phyloP scores from a whole-genome alignment of 2,797 vertebrate genomes.

The Sebastes nivosus region DNA sequence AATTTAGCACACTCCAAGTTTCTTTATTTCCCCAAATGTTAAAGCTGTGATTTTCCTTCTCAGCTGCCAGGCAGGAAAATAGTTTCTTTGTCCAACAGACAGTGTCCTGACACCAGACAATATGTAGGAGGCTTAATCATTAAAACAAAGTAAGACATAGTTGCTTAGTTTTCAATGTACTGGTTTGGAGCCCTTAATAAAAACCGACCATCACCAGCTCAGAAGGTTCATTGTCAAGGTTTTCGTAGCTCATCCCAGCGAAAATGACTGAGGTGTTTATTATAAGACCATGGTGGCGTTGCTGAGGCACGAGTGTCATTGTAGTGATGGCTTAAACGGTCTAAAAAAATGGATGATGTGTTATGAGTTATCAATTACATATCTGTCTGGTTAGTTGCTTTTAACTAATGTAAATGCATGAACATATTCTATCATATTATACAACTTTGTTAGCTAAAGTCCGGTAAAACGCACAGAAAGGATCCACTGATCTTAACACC shows the following conservation, averaged over 20 bases:
- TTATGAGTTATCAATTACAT: not conserved
- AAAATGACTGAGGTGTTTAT: slow-evolving; percentile 5
- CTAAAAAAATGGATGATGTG: not conserved
- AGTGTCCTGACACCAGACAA: not conserved
- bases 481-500: not conserved
- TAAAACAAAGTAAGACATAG: not conserved
- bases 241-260: not conserved
- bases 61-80: not conserved
- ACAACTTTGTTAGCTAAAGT: not conserved
- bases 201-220: not conserved
- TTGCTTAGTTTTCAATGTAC: not conserved
- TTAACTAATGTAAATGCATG: not conserved
- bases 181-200: not conserved
- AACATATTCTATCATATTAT: not conserved
- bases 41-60: not conserved
- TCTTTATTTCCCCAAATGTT: not conserved
- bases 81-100: not conserved
- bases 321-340: not conserved
- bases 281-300: slow-evolving; percentile 25
- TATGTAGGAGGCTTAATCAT: not conserved
- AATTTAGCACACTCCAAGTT: not conserved
- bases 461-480: not conserved
- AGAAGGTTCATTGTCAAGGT: slow-evolving; percentile 18
- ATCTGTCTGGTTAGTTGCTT: slow-evolving; percentile 1
- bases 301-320: slow-evolving; percentile 61